Base-by-base conservation (phyloP, 2,797 vertebrate species). In the Agapornis canus region DNA sequence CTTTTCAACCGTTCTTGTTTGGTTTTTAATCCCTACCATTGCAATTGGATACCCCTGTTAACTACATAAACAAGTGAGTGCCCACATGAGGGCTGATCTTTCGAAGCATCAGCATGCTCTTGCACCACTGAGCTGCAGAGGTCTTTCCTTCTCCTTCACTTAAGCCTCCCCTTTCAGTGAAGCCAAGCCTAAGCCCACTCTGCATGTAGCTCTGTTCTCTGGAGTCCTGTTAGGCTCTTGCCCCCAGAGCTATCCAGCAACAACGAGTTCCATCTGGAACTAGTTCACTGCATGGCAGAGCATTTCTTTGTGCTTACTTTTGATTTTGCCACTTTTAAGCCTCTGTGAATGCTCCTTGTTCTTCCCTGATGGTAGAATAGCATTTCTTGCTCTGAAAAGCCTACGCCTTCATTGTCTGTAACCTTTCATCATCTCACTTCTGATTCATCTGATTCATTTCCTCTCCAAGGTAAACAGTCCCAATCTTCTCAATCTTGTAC, bases 351-450 rank as follows among this genome's bases (percentile, higher is more conserved):
- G 52, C 9, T 81, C 65, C 52, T 57, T 88, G 17, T n/a, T 77
- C 69, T 73, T 78, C 39, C 42, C 72, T 71, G 87, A 86, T 14
- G 15, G 84, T 49, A 90, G 40, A 88, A 93, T 0, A 75, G 29
- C 56, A 81, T 89, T 90, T 86, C 70, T 93, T 76, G 63, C 45
- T 90, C 76, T 49, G 35, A 25, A 63, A 76, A 91, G 52, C 69
- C 89, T 64, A 78, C 3, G 1, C 82, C 82, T 82, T 88, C 72
- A 1, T 57, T 89, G 72, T 25, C 89, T 83, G 68, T 94, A 95
- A 94, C 94, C 92, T 96, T 96, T 95, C 75, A 91, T 94, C 85
- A 25, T 92, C 69, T 88, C 79, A 90, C 61, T 94, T 85, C 72
- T 96, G 82, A 94, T 89, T 94, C 81, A 78, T 82, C 81, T 59